A percentile compares a stretch with the other conserved stretches of the same genome.
Evolutionary conservation across 2,113 vertebrate species (phyloP).

Genomic region (Solea senegalensis): DNA sequence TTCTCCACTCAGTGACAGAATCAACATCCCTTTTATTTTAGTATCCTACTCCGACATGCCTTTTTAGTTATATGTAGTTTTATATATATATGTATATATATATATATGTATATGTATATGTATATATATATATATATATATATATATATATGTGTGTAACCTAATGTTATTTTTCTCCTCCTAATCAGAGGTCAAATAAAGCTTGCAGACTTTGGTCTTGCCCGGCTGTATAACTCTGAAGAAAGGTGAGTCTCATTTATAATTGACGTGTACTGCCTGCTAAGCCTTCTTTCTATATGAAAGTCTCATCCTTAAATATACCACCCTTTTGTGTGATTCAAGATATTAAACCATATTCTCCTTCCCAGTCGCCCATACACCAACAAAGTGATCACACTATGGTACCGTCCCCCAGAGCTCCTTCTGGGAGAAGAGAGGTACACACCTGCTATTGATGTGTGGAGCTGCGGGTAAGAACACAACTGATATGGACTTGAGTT

Average conservation of each 20-base stretch:
- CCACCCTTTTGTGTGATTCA: not conserved
- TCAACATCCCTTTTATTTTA: too few relatives aligned
- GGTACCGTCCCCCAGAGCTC: slow-evolving; percentile 97
- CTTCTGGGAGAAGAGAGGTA: slow-evolving; percentile 96
- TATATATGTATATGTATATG: too few relatives aligned
- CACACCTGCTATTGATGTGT: slow-evolving; percentile 96
- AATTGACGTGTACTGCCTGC: too few relatives aligned
- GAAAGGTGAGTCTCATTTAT: slow-evolving; percentile 85
- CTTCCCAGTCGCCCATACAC: slow-evolving; percentile 94
- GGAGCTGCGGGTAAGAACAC: slow-evolving; percentile 94
- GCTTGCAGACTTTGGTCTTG: slow-evolving; percentile 95
- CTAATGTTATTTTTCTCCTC: slow-evolving; percentile 17
- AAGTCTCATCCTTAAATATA: not conserved
- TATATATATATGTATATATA: too few relatives aligned
- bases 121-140: not conserved
- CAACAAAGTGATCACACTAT: slow-evolving; percentile 98
- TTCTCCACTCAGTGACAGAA: not conserved
- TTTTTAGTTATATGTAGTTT: too few relatives aligned
- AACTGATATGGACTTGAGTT: not conserved
- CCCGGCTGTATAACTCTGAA: slow-evolving; percentile 97
- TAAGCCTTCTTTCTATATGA: not conserved
- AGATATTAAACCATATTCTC: not conserved
- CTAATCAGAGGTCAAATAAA: slow-evolving; percentile 93
- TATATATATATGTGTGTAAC: not conserved
- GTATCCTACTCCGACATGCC: too few relatives aligned